Evolutionary conservation across 2,113 vertebrate species (phyloP).

Genomic region (Indicator maculatus): DNA sequence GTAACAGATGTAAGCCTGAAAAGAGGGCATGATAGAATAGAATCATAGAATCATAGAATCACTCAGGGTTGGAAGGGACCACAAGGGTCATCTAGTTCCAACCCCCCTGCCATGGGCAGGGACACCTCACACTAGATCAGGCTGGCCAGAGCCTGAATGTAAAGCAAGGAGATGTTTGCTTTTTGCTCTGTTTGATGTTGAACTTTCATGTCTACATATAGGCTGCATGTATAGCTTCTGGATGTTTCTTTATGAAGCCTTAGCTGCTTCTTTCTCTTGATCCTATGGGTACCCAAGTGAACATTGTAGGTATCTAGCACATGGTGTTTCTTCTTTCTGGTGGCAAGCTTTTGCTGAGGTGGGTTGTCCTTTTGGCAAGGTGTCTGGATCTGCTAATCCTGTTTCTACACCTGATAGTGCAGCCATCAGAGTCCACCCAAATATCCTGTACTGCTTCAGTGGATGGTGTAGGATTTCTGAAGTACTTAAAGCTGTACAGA

Average conservation of each 20-base stretch:
- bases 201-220: background rate
- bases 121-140: too few species aligned
- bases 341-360: background rate
- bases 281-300: background rate
- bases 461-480: background rate
- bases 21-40: background rate
- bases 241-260: background rate
- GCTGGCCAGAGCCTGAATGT: background rate
- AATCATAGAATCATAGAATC: too few species aligned
- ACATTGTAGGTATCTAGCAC: background rate
- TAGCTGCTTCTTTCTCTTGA: background rate
- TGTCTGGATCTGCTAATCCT: background rate
- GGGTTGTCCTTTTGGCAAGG: background rate
- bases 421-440: background rate
- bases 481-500: background rate
- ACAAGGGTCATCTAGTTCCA: too few species aligned
- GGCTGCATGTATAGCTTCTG: background rate
- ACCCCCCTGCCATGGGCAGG: too few species aligned
- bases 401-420: background rate
- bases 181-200: background rate
- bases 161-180: background rate
- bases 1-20: background rate
- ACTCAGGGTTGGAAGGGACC: too few species aligned
- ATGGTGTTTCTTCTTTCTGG: background rate
- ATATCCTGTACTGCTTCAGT: background rate